Evolutionary conservation across 2,797 vertebrate genomes (phyloP).

Genomic region (Halcyon badia): DNA sequence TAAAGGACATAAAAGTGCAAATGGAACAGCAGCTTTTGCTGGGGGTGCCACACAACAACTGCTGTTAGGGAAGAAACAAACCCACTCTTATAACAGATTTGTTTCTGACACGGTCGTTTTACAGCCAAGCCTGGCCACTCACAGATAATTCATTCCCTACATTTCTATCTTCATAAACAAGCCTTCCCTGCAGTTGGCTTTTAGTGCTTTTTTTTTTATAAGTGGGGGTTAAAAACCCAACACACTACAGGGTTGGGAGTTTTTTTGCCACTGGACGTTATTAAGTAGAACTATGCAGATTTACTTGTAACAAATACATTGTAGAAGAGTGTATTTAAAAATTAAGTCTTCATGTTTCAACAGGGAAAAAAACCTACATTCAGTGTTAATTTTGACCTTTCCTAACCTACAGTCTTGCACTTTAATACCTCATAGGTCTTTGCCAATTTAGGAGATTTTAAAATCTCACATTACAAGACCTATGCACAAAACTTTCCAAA

Average conservation of each 20-base stretch:
- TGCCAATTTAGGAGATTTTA: background rate
- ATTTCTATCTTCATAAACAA: background rate
- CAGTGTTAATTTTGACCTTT: background rate
- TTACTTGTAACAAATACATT: background rate
- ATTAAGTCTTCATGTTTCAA: background rate
- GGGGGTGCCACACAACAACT: background rate
- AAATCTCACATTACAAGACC: background rate
- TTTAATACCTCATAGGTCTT: background rate
- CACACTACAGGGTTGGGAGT: background rate
- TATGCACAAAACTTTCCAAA: background rate
- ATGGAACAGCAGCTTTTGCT: background rate
- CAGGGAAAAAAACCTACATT: background rate
- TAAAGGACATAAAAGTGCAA: background rate
- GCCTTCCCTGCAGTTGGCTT: background rate
- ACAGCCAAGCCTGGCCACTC: background rate
- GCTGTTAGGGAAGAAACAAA: background rate
- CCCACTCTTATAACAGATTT: background rate
- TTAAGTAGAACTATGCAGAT: background rate
- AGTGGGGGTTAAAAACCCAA: background rate
- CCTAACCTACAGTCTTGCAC: background rate
- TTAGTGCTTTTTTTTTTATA: background rate
- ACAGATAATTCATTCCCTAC: background rate
- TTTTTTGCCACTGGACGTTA: background rate
- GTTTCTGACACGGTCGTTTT: background rate
- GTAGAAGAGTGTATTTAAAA: background rate